Percentiles rank a stretch among this genome's conserved stretches.
These are phyloP conservation scores for Alloscopus bannaensis DNA, from an alignment of 2,888 invertebrate species.

Conservation along the genomic window DNA sequence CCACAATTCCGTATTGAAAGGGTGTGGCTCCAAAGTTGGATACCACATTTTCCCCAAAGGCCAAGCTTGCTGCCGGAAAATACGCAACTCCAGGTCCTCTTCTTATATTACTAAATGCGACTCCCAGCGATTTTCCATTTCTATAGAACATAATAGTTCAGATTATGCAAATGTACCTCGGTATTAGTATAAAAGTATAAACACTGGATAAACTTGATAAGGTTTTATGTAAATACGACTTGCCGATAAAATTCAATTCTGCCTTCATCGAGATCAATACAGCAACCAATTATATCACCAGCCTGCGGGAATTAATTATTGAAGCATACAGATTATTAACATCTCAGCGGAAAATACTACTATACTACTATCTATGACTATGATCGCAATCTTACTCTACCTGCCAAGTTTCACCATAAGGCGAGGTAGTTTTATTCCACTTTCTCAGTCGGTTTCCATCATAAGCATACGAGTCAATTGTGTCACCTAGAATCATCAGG, in stretches of 20 bases:
- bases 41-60: conserved; percentile 84
- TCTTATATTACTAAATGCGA: conserved; percentile 84
- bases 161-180: conserved; percentile 19
- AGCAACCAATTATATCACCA: conserved; percentile 88
- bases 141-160: conserved; percentile 74
- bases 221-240: conserved; percentile 75
- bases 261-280: conserved; percentile 84
- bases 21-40: conserved; percentile 87
- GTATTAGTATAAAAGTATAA: conserved; percentile 7
- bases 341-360: not conserved
- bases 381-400: conserved; percentile 12
- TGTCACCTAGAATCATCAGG: conserved; percentile 80
- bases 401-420: conserved; percentile 87
- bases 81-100: conserved; percentile 85
- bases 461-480: conserved; percentile 85
- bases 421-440: conserved; percentile 84
- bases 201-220: not conserved
- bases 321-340: not conserved
- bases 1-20: conserved; percentile 82
- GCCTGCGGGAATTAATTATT: conserved; percentile 74
- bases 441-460: conserved; percentile 83
- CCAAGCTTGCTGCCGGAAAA: conserved; percentile 88
- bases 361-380: not conserved
- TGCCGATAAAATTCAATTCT: conserved; percentile 78
- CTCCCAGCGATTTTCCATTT: conserved; percentile 85